These are phyloP conservation scores for Sympetrum striolatum DNA, from an alignment of 2,888 invertebrate genomes.

Conservation along the genomic window DNA sequence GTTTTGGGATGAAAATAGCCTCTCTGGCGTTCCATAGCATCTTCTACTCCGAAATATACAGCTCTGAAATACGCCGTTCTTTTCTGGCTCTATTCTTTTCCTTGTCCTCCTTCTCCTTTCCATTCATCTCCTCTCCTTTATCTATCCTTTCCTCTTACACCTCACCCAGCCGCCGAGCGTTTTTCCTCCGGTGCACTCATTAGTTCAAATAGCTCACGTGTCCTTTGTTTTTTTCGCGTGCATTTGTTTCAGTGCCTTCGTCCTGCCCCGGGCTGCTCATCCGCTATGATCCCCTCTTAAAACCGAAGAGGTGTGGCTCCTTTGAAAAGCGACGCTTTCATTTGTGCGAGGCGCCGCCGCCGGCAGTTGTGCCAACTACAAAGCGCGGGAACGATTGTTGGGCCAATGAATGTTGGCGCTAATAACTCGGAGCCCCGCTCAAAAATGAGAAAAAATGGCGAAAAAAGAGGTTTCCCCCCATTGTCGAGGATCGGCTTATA, in stretches of 20 bases:
- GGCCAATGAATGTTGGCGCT: constrained; percentile 40
- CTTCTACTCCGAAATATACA: no score
- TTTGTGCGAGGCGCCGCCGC: constrained; percentile 32
- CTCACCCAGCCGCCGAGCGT: neutral
- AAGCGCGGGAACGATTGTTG: constrained; percentile 15
- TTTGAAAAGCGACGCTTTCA: constrained; percentile 22
- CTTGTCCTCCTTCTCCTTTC: neutral
- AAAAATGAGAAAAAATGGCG: neutral
- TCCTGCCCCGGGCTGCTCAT: constrained; percentile 14
- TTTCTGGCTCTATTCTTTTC: neutral
- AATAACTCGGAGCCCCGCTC: constrained; percentile 18
- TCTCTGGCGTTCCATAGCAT: no score
- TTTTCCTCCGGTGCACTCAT: neutral
- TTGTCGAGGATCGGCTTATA: constrained; percentile 25
- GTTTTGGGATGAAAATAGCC: no score
- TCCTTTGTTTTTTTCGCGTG: neutral
- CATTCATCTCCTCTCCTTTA: neutral
- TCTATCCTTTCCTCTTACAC: neutral
- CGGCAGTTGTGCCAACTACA: constrained; percentile 37
- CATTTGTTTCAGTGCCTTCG: neutral
- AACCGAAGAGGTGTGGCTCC: neutral
- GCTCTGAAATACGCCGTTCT: neutral
- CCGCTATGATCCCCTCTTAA: neutral
- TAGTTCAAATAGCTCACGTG: constrained; percentile 30
- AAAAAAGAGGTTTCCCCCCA: neutral